Evolutionary conservation across 2,797 vertebrate species (phyloP).

Genomic region (Lophius americanus): DNA sequence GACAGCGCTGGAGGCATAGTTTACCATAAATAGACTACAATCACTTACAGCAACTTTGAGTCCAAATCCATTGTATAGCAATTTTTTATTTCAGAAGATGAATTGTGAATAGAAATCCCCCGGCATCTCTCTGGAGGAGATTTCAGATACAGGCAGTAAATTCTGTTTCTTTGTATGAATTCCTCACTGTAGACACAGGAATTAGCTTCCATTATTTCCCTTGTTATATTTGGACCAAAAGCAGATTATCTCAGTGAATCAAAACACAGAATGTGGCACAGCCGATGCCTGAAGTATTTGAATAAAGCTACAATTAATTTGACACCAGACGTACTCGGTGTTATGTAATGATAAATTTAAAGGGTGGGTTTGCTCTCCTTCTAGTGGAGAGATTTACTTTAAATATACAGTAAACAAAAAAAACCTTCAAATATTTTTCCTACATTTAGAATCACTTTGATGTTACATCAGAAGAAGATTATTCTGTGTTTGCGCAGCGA

Average conservation of each 20-base stretch:
- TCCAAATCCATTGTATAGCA: conserved; percentile 16
- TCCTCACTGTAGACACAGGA: neutral
- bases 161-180: neutral
- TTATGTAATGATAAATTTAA: neutral
- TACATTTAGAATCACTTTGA: conserved; percentile 31
- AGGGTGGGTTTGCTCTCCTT: neutral
- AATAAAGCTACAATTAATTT: neutral
- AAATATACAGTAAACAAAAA: neutral
- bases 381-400: neutral
- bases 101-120: conserved; percentile 28
- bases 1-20: conserved; percentile 30
- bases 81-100: conserved; percentile 26
- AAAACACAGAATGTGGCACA: neutral
- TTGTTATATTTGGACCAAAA: neutral
- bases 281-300: neutral
- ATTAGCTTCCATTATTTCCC: neutral
- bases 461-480: conserved; percentile 30
- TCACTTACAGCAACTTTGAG: conserved; percentile 43
- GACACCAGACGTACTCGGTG: neutral
- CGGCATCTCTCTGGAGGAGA: neutral
- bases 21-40: conserved; percentile 19
- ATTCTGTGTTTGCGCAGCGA: conserved; percentile 37
- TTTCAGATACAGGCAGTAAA: conserved; percentile 12
- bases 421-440: neutral
- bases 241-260: neutral